Evolutionary conservation across 2,113 vertebrate species (phyloP).

Genomic region (Chionodraco myersi): DNA sequence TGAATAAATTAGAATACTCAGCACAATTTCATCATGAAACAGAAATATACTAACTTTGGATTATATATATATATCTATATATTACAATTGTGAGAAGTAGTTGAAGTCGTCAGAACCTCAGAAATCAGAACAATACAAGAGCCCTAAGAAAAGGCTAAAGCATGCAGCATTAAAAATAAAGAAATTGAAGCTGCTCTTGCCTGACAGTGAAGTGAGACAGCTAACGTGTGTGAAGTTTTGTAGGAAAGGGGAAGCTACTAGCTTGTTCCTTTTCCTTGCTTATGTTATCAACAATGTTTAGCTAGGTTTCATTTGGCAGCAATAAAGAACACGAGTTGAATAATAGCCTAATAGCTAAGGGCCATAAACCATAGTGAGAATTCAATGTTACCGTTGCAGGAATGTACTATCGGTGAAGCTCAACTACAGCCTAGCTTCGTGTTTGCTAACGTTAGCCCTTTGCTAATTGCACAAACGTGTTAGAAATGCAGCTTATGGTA

Average conservation of each 20-base stretch:
- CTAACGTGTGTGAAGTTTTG: neutral
- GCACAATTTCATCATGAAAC: too few species aligned
- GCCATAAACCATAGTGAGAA: neutral
- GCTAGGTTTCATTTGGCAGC: neutral
- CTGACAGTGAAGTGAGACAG: neutral
- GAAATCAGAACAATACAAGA: neutral
- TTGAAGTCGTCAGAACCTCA: neutral
- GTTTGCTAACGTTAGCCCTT: constrained; percentile 60
- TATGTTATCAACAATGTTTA: neutral
- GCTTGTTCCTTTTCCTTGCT: neutral
- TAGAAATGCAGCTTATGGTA: rapidly evolving
- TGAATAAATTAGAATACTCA: too few species aligned
- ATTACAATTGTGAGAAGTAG: neutral
- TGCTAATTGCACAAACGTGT: constrained; percentile 38
- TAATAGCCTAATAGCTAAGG: neutral
- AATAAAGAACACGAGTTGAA: neutral
- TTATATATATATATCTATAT: too few species aligned
- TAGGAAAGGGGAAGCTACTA: neutral
- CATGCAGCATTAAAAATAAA: neutral
- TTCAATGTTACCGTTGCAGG: neutral
- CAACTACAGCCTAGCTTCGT: constrained; percentile 12
- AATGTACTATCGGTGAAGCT: neutral
- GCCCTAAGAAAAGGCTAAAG: neutral
- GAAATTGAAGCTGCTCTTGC: neutral
- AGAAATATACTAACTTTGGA: too few species aligned